phyloP scores from a whole-genome alignment of 2,797 vertebrate genomes.

The Hybognathus amarus region DNA sequence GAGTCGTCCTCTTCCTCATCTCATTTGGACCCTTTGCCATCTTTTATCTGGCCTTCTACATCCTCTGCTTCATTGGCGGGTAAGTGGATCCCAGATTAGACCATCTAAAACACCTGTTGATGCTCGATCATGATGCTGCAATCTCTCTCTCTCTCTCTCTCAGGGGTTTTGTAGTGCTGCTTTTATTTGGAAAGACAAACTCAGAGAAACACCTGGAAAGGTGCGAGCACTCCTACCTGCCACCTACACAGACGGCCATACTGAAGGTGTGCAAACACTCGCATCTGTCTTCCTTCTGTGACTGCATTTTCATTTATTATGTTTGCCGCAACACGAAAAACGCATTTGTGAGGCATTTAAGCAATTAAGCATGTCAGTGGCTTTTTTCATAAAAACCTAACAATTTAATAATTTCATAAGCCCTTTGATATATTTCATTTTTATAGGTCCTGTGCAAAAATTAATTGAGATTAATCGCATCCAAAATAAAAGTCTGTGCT shows the following conservation, averaged over 20 bases:
- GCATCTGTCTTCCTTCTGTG: background rate
- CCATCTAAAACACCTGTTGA: background rate
- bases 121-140: background rate
- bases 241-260: conserved; percentile 87
- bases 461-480: too few relatives aligned
- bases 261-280: conserved; percentile 81
- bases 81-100: conserved; percentile 74
- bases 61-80: conserved; percentile 98
- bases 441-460: too few relatives aligned
- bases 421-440: background rate
- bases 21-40: conserved; percentile 98
- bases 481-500: too few relatives aligned
- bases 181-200: conserved; percentile 98
- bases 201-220: conserved; percentile 96
- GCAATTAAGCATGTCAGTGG: background rate
- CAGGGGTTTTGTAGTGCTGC: conserved; percentile 92
- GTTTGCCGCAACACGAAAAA: background rate
- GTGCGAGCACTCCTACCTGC: conserved; percentile 95
- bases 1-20: conserved; percentile 94
- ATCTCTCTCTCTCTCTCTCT: background rate
- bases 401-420: background rate
- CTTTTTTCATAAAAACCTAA: background rate
- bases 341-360: background rate
- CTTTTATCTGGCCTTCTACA: conserved; percentile 99
- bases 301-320: background rate